Conservation (phyloP, 2,888 invertebrate genomes). For the Chloromyia formosa region DNA sequence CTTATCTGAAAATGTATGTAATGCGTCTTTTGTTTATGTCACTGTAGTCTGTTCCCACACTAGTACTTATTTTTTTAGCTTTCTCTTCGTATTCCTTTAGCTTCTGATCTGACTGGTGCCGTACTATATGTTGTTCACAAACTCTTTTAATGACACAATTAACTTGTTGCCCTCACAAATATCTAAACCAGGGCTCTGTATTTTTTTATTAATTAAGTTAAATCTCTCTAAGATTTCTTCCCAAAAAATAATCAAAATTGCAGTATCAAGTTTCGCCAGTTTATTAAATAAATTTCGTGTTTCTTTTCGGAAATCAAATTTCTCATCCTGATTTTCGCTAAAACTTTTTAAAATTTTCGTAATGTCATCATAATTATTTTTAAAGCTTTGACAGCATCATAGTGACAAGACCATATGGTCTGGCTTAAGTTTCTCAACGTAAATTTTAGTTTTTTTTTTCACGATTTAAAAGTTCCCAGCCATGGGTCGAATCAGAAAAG, state of each 20-base stretch:
- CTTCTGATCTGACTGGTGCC: slow-evolving; percentile 44
- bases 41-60: background rate
- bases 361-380: slow-evolving; percentile 43
- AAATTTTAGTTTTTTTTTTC: slow-evolving; percentile 40
- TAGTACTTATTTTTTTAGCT: background rate
- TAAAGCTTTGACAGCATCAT: slow-evolving; percentile 48
- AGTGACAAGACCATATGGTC: slow-evolving; percentile 42
- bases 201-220: slow-evolving; percentile 50
- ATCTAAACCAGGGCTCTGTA: slow-evolving; percentile 48
- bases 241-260: slow-evolving; percentile 5
- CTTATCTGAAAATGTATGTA: slow-evolving; percentile 1
- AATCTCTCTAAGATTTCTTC: slow-evolving; percentile 10
- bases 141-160: slow-evolving; percentile 45
- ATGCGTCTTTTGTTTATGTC: background rate
- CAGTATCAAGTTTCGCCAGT: slow-evolving; percentile 48
- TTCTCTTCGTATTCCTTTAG: slow-evolving; percentile 6
- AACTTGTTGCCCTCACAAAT: slow-evolving; percentile 49
- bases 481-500: background rate
- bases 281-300: slow-evolving; percentile 50
- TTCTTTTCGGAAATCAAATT: slow-evolving; percentile 51
- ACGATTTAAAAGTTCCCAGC: background rate
- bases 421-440: slow-evolving; percentile 50
- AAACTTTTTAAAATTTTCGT: slow-evolving; percentile 47
- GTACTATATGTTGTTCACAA: slow-evolving; percentile 47
- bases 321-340: slow-evolving; percentile 50